These are phyloP conservation scores for Orgyia antiqua DNA, from an alignment of 2,888 invertebrate genomes.

Conservation along the genomic window DNA sequence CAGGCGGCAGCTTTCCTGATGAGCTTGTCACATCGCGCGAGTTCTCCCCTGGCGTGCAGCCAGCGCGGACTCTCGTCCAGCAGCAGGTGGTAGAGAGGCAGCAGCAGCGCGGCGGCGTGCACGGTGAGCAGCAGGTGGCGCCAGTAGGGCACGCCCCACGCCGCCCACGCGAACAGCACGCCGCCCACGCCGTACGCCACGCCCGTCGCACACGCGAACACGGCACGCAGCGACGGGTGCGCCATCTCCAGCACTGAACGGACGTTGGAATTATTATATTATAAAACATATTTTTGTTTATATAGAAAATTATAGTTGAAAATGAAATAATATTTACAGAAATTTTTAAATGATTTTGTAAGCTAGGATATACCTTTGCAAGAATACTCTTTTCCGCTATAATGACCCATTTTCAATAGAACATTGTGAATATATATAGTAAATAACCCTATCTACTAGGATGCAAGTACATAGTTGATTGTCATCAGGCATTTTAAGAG, in stretches of 20 bases:
- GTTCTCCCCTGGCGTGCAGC: slow-evolving; percentile 81
- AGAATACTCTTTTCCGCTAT: too few species aligned
- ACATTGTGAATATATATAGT: too few species aligned
- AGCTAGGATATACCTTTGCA: too few species aligned
- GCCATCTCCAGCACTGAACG: slow-evolving; percentile 59
- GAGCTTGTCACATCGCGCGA: slow-evolving; percentile 75
- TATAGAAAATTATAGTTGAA: too few species aligned
- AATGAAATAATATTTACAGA: too few species aligned
- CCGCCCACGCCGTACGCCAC: slow-evolving; percentile 72
- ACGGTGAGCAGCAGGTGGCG: slow-evolving; percentile 79
- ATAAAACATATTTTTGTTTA: too few species aligned
- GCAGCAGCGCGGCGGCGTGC: slow-evolving; percentile 82
- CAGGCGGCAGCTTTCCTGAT: slow-evolving; percentile 80
- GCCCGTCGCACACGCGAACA: slow-evolving; percentile 62
- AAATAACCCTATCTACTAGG: too few species aligned
- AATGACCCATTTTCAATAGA: too few species aligned
- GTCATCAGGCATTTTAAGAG: too few species aligned
- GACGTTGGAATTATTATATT: not conserved
- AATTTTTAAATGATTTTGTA: too few species aligned
- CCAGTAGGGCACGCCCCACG: slow-evolving; percentile 81
- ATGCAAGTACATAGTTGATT: too few species aligned
- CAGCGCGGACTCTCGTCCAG: slow-evolving; percentile 87
- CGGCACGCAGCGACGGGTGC: slow-evolving; percentile 53
- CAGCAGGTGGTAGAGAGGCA: slow-evolving; percentile 82
- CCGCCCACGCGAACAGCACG: slow-evolving; percentile 65